Base-by-base conservation (phyloP, 2,797 vertebrate species). In the Poeciliopsis gracilis region DNA sequence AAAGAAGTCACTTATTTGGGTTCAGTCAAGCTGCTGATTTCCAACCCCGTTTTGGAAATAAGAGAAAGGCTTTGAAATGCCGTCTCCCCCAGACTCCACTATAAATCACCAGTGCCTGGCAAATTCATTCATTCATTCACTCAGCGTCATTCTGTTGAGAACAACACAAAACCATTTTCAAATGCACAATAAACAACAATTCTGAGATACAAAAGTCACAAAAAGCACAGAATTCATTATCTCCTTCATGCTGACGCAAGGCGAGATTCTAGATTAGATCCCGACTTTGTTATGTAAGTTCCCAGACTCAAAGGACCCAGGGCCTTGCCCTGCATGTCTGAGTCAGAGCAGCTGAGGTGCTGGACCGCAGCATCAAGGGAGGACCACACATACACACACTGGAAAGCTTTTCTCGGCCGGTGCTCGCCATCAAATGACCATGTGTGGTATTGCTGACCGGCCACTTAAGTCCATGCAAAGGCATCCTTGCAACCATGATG, bases 1-100 rank as follows among this genome's bases (percentile, higher is more conserved):
- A 70, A 97, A 97, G 97, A 98, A 98, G 98, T 99, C 97, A 98
- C 96, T 98, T 98, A 97, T 98, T 97, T 97, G 97, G 97, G 96
- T 96, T 97, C 97, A 97, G 97, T 97, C 95, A 97, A 97, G 97
- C 97, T 97, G 97, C 93, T 97, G 96, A 96, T 97, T 97, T 97
- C 96, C 92, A 94, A 93, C 88, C 92, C 94, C 91, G 88, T 94
- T 95, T 93, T 94, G 92, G 94, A 95, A 95, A 95, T 94, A 92
- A 94, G 93, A 95, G 93, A 95, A 97, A 96, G 94, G 95, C 95
- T 97, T 97, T 96, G 96, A 96, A 96, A 96, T 96, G 95, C 94
- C 86, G 89, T 95, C 93, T 94, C 95, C 94, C 93, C 84, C 84
- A 78, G 81, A 87, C 88, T 80, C 84, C 77, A 82, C 95, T 96